Percentiles rank a stretch among this genome's conserved stretches.
Evolutionary conservation across 2,113 vertebrate genomes (phyloP).

Genomic region (Scopus umbretta): DNA sequence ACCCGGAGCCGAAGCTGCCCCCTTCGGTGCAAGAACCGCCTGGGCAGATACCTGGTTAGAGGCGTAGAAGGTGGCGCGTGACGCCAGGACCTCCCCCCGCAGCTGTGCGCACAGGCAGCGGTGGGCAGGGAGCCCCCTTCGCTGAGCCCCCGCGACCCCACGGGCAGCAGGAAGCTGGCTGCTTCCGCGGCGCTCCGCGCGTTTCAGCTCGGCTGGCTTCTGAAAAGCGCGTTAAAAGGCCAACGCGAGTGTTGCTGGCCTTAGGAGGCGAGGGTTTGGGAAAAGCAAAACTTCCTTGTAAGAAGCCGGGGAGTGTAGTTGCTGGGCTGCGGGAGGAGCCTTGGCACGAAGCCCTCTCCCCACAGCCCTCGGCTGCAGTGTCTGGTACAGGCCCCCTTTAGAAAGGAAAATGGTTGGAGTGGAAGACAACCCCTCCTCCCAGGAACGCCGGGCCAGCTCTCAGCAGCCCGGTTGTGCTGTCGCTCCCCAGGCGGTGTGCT

Average conservation of each 20-base stretch:
- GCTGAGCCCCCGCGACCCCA: no score
- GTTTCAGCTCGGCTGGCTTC: neutral
- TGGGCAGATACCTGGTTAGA: neutral
- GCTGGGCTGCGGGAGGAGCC: neutral
- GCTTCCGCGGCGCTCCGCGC: neutral
- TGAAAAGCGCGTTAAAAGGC: neutral
- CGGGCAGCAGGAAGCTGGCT: neutral
- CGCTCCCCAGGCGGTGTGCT: neutral
- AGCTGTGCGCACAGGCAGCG: accelerated
- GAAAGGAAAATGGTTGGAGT: neutral
- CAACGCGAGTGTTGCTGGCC: neutral
- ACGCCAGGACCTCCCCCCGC: neutral
- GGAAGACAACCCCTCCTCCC: neutral
- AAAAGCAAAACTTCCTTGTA: neutral
- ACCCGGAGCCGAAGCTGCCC: neutral
- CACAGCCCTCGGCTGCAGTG: neutral
- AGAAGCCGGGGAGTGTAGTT: neutral
- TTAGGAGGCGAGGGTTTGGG: neutral
- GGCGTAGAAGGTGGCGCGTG: neutral
- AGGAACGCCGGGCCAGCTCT: neutral
- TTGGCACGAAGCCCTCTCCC: neutral
- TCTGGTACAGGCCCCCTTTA: neutral
- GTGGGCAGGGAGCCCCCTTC: neutral
- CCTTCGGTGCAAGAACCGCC: neutral
- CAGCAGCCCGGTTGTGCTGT: neutral